These are phyloP conservation scores for Hippocampus comes DNA, from an alignment of 2,113 vertebrate species.

Conservation along the genomic window DNA sequence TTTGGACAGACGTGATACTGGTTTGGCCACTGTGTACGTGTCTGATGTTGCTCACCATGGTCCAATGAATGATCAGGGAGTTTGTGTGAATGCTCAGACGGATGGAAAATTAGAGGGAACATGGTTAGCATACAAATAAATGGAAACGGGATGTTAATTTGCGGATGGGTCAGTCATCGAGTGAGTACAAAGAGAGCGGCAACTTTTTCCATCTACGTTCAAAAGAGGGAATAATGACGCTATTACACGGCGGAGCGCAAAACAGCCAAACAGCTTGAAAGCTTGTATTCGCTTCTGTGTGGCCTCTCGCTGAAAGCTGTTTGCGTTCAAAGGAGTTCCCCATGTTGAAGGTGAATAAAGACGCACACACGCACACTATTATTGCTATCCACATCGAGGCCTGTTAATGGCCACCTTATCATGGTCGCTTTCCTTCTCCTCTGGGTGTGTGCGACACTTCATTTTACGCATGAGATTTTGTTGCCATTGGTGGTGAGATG, in stretches of 20 bases:
- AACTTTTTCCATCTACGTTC: constrained; percentile 44
- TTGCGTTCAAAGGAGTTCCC: constrained; percentile 44
- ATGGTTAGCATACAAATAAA: constrained; percentile 14
- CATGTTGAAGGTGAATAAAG: constrained; percentile 51
- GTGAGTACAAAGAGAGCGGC: constrained; percentile 49
- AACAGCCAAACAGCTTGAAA: constrained; percentile 54
- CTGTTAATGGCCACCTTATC: constrained; percentile 51
- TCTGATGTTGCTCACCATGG: no score
- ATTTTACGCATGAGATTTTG: constrained; percentile 79
- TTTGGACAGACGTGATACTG: no score
- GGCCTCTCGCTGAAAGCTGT: constrained; percentile 52
- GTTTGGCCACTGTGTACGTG: no score
- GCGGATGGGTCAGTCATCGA: constrained; percentile 56
- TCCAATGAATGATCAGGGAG: no score
- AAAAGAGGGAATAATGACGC: constrained; percentile 59
- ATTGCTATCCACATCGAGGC: constrained; percentile 35
- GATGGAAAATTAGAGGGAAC: not conserved
- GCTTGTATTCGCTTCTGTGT: constrained; percentile 56
- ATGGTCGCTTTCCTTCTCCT: constrained; percentile 54
- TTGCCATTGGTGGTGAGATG: constrained; percentile 64
- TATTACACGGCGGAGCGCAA: constrained; percentile 48
- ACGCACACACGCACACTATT: constrained; percentile 19
- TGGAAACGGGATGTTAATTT: constrained; percentile 57
- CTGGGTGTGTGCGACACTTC: constrained; percentile 62
- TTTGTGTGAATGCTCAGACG: no score